Evolutionary conservation across 2,888 invertebrate species (phyloP).

Genomic region (Thera britannica): DNA sequence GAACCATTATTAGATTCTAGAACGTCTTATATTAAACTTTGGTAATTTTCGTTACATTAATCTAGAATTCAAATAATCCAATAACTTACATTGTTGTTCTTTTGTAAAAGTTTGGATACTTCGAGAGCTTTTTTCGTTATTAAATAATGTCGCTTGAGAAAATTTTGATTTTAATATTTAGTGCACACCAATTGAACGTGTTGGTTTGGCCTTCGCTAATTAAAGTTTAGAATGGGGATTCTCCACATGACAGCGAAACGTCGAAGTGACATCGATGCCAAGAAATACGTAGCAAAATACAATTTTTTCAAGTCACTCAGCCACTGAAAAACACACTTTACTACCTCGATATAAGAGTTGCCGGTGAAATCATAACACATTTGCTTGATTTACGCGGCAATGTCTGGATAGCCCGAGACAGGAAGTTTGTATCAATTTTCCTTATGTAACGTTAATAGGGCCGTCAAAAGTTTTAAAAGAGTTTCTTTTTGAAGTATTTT

Average conservation of each 20-base stretch:
- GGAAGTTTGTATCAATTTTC: constrained; percentile 46
- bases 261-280: constrained; percentile 33
- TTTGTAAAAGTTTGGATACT: neutral
- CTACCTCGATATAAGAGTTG: constrained; percentile 1
- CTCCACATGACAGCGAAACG: constrained; percentile 28
- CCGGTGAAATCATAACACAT: constrained; percentile 8
- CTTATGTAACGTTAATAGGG: constrained; percentile 37
- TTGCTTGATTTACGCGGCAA: constrained; percentile 22
- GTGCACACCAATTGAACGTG: no score
- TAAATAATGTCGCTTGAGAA: constrained; percentile 9
- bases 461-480: constrained; percentile 17
- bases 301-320: constrained; percentile 19
- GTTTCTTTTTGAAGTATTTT: constrained; percentile 19
- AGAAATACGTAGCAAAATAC: constrained; percentile 36
- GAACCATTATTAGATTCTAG: neutral
- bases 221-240: constrained; percentile 27
- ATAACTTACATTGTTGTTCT: constrained; percentile 9
- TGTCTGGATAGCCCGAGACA: constrained; percentile 32
- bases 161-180: no score
- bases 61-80: constrained; percentile 18
- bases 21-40: neutral
- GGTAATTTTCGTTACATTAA: neutral
- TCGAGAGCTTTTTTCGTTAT: neutral
- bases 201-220: neutral
- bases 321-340: constrained; percentile 20